Evolutionary conservation across 2,113 vertebrate species (phyloP), one percentile per base, ranked within the genome.

Genomic region (Grallaria varia): DNA sequence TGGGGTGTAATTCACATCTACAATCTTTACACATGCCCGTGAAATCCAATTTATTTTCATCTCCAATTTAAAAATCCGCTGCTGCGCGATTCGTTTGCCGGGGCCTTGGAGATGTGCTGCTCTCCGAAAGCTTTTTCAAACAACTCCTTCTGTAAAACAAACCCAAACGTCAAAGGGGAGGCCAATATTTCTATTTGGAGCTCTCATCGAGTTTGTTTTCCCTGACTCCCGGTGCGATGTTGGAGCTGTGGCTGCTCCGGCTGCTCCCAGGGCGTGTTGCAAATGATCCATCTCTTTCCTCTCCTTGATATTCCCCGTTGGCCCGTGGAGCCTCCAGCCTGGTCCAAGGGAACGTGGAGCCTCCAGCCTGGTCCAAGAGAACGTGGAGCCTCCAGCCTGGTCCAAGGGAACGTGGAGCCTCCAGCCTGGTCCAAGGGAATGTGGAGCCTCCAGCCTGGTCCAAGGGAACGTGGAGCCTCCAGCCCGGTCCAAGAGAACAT

Each of bases 111-210:
- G 75, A 69, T 10, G 18, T 9, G 40, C 74, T n/a, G 64, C 58
- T 90, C 37, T 64, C 78, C 60, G 85, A 62, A 75, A 81, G 25
- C 35, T 85, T 60, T 84, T 20, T 5, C 13, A 79, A 75, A 53
- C 39, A 40, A 53, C 66, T 92, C 66, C 2, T 49, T 9, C 33
- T 8, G n/a, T 16, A 47, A 78, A 90, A 55, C 16, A 27, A 58
- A 53, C 22, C 2, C 1, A 33, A 8, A 6, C 14, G 7, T 4
- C 14, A 12, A 8, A 4, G 19, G 22, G 63, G 21, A 84, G 3
- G 20, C 9, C 30, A 56, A 52, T 47, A 37, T 84, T 86, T 90
- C 82, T 63, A 18, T 90, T 95, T 89, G 58, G 52, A 31, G 20
- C 59, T 62, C 39, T n/a, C 8, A 17, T 45, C 9, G 21, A 77